Evolutionary conservation across 2,888 invertebrate species (phyloP).

Genomic region (Stenodema calcarata): DNA sequence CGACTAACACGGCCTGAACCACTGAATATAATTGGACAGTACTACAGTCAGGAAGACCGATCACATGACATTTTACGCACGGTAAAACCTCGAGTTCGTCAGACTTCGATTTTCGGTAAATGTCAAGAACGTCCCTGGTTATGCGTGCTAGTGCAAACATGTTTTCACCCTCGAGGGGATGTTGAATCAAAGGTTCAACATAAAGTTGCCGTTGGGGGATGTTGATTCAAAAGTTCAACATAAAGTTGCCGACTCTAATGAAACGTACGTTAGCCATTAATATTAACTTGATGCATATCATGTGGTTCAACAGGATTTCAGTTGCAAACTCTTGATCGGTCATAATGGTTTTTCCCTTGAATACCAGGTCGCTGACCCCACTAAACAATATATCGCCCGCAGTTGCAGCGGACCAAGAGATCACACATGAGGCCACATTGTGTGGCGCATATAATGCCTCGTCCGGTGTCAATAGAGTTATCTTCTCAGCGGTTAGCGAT

Average conservation of each 20-base stretch:
- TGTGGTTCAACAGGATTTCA: background rate
- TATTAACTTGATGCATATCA: background rate
- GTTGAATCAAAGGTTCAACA: background rate
- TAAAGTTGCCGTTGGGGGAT: too few relatives aligned
- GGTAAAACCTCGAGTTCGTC: background rate
- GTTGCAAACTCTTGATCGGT: background rate
- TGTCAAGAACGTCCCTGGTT: background rate
- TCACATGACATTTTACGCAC: too few relatives aligned
- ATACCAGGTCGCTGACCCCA: background rate
- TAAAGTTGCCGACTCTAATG: background rate
- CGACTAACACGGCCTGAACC: background rate
- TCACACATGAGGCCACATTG: background rate
- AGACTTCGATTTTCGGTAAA: too few relatives aligned
- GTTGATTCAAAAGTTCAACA: too few relatives aligned
- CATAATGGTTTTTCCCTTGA: background rate
- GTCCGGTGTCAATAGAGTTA: background rate
- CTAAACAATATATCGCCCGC: background rate
- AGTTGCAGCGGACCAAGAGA: background rate
- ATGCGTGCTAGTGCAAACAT: background rate
- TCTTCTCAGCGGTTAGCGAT: background rate
- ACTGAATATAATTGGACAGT: background rate
- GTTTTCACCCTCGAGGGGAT: background rate
- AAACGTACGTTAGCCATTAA: background rate
- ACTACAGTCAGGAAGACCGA: too few relatives aligned
- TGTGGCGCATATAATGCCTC: background rate